Base-by-base conservation (phyloP, 2,888 invertebrate species). In the Eulithis testata region DNA sequence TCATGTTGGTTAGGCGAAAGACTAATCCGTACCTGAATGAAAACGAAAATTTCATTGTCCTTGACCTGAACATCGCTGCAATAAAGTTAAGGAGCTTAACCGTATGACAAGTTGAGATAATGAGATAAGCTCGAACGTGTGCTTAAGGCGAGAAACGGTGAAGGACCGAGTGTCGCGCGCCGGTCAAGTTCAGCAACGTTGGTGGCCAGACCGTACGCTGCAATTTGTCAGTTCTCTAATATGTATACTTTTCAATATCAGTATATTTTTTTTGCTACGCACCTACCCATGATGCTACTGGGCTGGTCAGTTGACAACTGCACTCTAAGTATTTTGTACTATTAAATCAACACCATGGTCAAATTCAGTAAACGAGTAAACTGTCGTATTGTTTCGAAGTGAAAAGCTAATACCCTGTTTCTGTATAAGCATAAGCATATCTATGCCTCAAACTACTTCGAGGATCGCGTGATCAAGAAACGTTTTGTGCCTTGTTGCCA, bases 181-280 rank as follows among this genome's bases (percentile, higher is more conserved):
- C 78, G 82, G 81, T 84, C 83, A 83, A 83, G 83, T 83, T 83
- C 78, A 76, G 63, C 57, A 54, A 65, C 75, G 40, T 40, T 40
- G 40, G 9, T 40, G 8, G 8, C 9, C 3, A 11, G 40, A 40
- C 40, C 40, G 9, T 9, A 8, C 40, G 8, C 9, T 40, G 40
- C 31, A 31, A 31, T 31, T 9, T 40, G 40, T 40, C 9, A 11
- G 40, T 40, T 40, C 6, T 31, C 31, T 31, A 31, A 31, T 31
- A 8, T 37, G 37, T 37, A 2, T 40, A 11, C 8, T 9, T 40
- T 11, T 40, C 40, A 8, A 9, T 40, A 40, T 11, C 40, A 37
- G 6, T 8, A 37, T 8, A 37, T 8, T 7, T 37, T 7, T 37
- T 37, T 37, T 37, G 37, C 37, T 37, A 37, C 37, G 21, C 21